These are phyloP conservation scores for Lypha dubia DNA, from an alignment of 2,888 invertebrate species.

Conservation along the genomic window DNA sequence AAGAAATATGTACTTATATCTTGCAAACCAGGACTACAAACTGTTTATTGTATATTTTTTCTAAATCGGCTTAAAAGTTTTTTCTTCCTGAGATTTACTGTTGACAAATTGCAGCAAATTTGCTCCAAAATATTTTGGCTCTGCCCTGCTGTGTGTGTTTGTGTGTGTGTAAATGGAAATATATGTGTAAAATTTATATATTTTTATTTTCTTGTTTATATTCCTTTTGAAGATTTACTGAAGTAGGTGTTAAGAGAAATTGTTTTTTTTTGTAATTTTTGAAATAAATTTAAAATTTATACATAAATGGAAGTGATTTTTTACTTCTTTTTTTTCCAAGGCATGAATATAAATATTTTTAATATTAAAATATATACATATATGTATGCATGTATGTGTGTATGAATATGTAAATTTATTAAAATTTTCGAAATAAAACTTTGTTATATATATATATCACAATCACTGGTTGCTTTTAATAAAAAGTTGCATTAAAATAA, in stretches of 20 bases:
- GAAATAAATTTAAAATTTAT: constrained; percentile 51
- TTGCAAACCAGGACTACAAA: too few species aligned
- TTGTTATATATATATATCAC: too few species aligned
- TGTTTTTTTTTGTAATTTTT: constrained; percentile 3
- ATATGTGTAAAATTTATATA: not conserved
- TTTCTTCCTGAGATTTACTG: too few species aligned
- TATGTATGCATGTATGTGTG: not conserved
- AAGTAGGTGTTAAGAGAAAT: constrained; percentile 49
- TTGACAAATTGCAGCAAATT: too few species aligned
- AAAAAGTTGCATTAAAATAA: too few species aligned
- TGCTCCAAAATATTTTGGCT: not conserved
- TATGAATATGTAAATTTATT: not conserved
- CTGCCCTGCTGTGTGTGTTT: too few species aligned
- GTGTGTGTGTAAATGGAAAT: too few species aligned
- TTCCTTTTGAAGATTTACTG: constrained; percentile 21
- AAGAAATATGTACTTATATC: too few species aligned
- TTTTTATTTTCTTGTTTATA: constrained; percentile 24
- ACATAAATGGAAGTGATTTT: not conserved
- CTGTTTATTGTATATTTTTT: too few species aligned
- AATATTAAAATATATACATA: constrained; percentile 10
- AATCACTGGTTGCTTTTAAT: too few species aligned
- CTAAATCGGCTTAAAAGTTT: too few species aligned
- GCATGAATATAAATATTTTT: not conserved
- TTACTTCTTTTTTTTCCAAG: not conserved
- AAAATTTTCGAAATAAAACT: too few species aligned